Evolutionary conservation across 2,888 invertebrate species (phyloP), one percentile per base, ranked within the genome.

Genomic region (Panorpa germanica): DNA sequence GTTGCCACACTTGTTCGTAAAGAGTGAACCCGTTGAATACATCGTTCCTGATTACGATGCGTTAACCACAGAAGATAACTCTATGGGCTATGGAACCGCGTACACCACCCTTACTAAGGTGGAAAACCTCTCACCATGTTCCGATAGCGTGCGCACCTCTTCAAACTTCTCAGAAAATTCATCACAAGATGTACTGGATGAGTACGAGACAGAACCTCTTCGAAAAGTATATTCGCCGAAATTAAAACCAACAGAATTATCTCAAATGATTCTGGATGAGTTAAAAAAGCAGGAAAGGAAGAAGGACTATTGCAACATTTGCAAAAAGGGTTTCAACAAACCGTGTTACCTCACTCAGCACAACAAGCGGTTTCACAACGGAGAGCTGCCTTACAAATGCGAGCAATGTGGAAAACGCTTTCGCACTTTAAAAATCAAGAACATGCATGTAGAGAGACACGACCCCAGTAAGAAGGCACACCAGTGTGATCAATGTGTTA

Each of bases 281-380:
- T 49, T 18, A 44, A 45, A 27, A 48, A 50, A 2, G 43, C 50
- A 22, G 46, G 51, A 31, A 34, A 26, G 29, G 29, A 32, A 31
- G 25, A 48, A 59, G 30, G 68, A 70, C 50, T 76, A 74, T 53
- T 86, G 85, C 53, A 63, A 70, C 45, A 73, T 76, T 46, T 88
- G 86, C 55, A 70, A 77, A 50, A 85, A 85, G 52, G 56, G 70
- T 23, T 86, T 86, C 56, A 78, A 78, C 50, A 80, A 77, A 45
- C 72, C 76, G 28, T 86, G 86, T 51, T 86, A 86, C 49, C 59
- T 86, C 33, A 86, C 85, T 29, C 86, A 86, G 50, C 86, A 88
- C 54, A 82, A 82, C 54, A 85, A 83, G 52, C 78, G 78, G 40
- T 82, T 82, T 54, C 86, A 88, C 52, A 70, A 72, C 38, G 85